Base-by-base conservation (phyloP, 2,888 invertebrate species). In the Plagodis pulveraria region DNA sequence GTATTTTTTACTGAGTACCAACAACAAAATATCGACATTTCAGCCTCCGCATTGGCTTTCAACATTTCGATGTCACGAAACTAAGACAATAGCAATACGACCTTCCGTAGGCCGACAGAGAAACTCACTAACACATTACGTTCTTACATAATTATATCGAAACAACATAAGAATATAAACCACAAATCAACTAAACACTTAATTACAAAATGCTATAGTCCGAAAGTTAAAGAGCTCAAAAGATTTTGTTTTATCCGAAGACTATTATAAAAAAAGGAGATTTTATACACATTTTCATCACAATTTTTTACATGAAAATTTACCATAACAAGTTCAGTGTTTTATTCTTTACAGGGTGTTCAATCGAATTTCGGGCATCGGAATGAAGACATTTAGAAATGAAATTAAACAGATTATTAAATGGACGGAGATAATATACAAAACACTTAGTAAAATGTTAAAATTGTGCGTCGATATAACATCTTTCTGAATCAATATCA, bases 371-470 rank as follows among this genome's bases (percentile, higher is more conserved):
- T 64, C 68, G 71, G 71, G 63, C 66, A 66, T 70, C 72, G 73
- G 71, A 70, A 72, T 71, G 64, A 77, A 80, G 74, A 66, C 64
- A 74, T 66, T 66, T 75, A 69, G 67, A 79, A 78, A 77, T 22
- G 22, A 22, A 22, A 22, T 22, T 22, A 22, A 22, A 22, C 75
- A 78, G 76, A 81, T 79, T 83, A 76, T 77, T 77, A 75, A 81
- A 76, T 89, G 90, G 90, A 90, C 89, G 90, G 90, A 90, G 83
- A 86, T 78, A 84, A 81, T 75, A 70, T 76, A 73, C 76, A 77
- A 81, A 84, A 84, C 77, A 77, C 73, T 81, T 79, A 74, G 72
- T 72, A 80, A 79, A 78, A 66, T 81, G 80, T 76, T 81, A 81
- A 81, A 86, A 85, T 89, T 89, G 89, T 90, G 89, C 89, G 89